A percentile compares a stretch with the other conserved stretches of the same genome.
These are phyloP conservation scores for Procavia capensis DNA, from an alignment of 2,113 vertebrate genomes.

Conservation along the genomic window DNA sequence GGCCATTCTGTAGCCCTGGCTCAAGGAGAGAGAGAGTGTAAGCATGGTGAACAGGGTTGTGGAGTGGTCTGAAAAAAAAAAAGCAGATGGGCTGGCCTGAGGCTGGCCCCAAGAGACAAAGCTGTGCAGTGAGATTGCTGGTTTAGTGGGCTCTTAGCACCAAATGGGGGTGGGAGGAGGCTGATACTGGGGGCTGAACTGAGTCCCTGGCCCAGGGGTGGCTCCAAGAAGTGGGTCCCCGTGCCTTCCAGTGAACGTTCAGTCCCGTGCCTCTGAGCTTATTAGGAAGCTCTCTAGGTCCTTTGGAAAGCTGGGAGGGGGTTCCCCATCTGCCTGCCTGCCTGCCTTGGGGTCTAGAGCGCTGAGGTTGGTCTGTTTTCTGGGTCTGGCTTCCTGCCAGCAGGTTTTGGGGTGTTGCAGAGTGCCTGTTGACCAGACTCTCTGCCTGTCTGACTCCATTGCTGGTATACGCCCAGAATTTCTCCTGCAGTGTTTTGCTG, in stretches of 20 bases:
- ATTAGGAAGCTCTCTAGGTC: neutral
- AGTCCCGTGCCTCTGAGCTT: neutral
- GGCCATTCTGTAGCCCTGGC: slow-evolving; percentile 71
- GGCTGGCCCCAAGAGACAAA: slow-evolving; percentile 64
- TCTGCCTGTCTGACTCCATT: slow-evolving; percentile 11
- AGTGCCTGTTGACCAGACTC: neutral
- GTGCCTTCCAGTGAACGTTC: neutral
- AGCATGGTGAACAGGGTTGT: slow-evolving; percentile 35
- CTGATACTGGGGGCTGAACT: neutral
- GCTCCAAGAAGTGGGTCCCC: neutral
- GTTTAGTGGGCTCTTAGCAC: slow-evolving; percentile 23
- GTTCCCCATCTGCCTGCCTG: neutral
- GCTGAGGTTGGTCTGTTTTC: neutral
- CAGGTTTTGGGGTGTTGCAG: neutral
- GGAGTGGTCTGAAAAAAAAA: slow-evolving; percentile 56
- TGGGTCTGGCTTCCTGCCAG: neutral
- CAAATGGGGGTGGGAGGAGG: neutral
- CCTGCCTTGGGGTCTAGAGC: neutral
- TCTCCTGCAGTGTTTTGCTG: slow-evolving; percentile 74
- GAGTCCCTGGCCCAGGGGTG: neutral
- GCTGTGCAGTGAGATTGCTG: slow-evolving; percentile 48
- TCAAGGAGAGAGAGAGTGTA: slow-evolving; percentile 31
- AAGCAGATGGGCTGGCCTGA: slow-evolving; percentile 64
- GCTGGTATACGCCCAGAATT: slow-evolving; percentile 65
- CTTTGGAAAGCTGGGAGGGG: neutral